These are phyloP conservation scores for Leistus spinibarbis DNA, from an alignment of 2,888 invertebrate species.

Conservation along the genomic window DNA sequence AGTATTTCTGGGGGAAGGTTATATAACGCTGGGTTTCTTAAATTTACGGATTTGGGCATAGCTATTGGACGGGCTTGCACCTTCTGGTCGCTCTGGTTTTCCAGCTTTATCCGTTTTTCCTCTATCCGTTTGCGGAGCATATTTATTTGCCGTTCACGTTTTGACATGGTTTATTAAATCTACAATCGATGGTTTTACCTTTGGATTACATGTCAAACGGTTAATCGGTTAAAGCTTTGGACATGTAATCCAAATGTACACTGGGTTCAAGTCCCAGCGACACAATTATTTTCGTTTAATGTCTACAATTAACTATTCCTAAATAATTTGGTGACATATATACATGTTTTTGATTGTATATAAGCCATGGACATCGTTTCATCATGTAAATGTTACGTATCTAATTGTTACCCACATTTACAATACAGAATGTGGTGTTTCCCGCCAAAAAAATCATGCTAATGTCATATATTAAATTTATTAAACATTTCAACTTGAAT, in stretches of 20 bases:
- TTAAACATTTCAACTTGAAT: no score
- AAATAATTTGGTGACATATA: no score
- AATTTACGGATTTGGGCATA: slow-evolving; percentile 64
- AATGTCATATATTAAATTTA: no score
- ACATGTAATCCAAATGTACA: background rate
- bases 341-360: no score
- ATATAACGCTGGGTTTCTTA: slow-evolving; percentile 64
- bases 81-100: slow-evolving; percentile 58
- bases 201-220: background rate
- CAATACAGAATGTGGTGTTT: no score
- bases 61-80: slow-evolving; percentile 63
- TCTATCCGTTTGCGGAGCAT: slow-evolving; percentile 58
- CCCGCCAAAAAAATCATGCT: no score
- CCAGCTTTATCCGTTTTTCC: slow-evolving; percentile 54
- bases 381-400: no score
- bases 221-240: background rate
- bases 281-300: background rate
- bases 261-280: background rate
- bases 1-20: slow-evolving; percentile 67
- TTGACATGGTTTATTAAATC: slow-evolving; percentile 17
- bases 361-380: no score
- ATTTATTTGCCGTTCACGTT: slow-evolving; percentile 50
- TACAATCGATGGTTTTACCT: background rate
- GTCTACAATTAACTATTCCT: no score
- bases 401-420: no score